Evolutionary conservation across 2,888 invertebrate species (phyloP).

Genomic region (Dryococelus australis): DNA sequence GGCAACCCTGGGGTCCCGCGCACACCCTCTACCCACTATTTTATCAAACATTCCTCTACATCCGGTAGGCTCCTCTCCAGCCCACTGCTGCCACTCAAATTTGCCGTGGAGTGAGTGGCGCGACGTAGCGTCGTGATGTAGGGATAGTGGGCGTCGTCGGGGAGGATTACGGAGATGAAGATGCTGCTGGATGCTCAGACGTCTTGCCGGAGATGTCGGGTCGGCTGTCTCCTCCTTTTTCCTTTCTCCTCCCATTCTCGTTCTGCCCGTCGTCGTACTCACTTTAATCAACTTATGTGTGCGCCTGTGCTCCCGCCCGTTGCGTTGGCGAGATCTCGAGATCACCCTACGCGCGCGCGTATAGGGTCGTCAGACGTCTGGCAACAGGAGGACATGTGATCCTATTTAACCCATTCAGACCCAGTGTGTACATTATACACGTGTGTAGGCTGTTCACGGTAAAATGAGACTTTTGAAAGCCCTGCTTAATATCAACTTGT

Average conservation of each 20-base stretch:
- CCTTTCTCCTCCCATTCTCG: neutral
- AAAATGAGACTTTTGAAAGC: too few relatives aligned
- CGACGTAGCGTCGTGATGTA: neutral
- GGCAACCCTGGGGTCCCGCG: neutral
- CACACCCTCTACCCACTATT: neutral
- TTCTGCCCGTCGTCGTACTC: neutral
- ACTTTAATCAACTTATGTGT: neutral
- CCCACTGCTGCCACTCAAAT: constrained; percentile 40
- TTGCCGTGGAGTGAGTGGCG: constrained; percentile 25
- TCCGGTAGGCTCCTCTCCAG: constrained; percentile 27
- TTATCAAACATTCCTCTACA: constrained; percentile 39
- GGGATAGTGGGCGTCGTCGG: neutral
- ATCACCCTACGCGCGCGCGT: too few relatives aligned
- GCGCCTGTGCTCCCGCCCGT: neutral
- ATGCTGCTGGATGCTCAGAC: neutral
- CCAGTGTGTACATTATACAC: too few relatives aligned
- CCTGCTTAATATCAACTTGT: too few relatives aligned
- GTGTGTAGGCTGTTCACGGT: too few relatives aligned
- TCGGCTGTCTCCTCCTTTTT: too few relatives aligned
- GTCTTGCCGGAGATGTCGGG: too few relatives aligned
- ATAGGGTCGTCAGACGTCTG: too few relatives aligned
- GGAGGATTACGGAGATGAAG: neutral
- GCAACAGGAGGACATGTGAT: too few relatives aligned
- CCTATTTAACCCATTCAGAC: too few relatives aligned
- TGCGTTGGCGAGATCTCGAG: neutral